Base-by-base conservation (phyloP, 2,888 invertebrate genomes). In the Drosophila ezoana region DNA sequence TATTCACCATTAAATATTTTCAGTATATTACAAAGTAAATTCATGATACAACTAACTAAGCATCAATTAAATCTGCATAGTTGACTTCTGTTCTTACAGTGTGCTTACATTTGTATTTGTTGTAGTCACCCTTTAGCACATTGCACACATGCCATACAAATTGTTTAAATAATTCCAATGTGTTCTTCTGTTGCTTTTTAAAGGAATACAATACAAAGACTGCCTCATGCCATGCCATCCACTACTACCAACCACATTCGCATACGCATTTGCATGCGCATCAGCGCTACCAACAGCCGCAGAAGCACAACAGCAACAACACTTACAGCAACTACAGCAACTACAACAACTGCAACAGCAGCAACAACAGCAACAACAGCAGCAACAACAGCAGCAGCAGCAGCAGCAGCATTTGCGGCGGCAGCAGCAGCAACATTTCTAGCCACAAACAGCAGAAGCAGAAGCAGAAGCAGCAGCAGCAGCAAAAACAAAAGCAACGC, bases 161-260 rank as follows among this genome's bases (percentile, higher is more conserved):
- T 14, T 38, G 14, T 14, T 14, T 8, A 38, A 40, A 49, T 51
- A 32, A 32, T 2, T 51, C 5, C 3, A 51, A 33, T 35, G 28
- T 28, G 8, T 28, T 28, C 8, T 20, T 37, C 10, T 14, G 14
- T 10, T 32, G 8, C 11, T 57, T 3, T 23, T 76, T 89, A 4
- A 73, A 92, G 92, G 90, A 91, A 89, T 92, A 91, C 79, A 91
- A 92, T 89, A 82, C 92, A 82, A 92, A 91, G 90, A 92, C 92
- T 91, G 92, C 92, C 85, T 90, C 92, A 90, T 91, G 92, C 88
- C 91, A 91, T 79, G 90, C 92, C 79, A 92, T 90, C 79, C 92
- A 92, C 75, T 92, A 92, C 68, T 92, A 91, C 81, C 90, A 90
- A 61, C 87, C 79, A 51, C 74, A 73, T 59, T 38, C 57, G 64